Percentiles rank a stretch among this genome's conserved stretches.
phyloP scores from a whole-genome alignment of 1,140 invertebrate genomes.

The Danaus plexippus region DNA sequence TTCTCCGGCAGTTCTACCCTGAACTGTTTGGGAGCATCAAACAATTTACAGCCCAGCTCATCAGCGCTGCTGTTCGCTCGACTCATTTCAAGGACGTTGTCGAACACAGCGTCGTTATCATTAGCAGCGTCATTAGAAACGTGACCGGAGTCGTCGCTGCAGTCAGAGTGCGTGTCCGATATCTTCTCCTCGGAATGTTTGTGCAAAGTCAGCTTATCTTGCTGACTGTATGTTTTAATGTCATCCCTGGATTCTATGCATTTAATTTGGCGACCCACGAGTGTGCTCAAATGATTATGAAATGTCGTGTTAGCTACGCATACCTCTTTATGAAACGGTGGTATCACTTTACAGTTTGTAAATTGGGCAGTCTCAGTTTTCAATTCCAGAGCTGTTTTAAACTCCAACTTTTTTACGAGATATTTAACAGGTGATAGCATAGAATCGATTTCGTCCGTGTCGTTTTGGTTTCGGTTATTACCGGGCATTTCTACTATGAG shows the following conservation, averaged over 20 bases:
- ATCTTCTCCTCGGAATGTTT: slow-evolving; percentile 65
- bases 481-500: slow-evolving; percentile 34
- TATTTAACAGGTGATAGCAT: slow-evolving; percentile 64
- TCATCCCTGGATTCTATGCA: slow-evolving; percentile 60
- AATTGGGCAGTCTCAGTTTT: slow-evolving; percentile 55
- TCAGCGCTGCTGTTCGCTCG: slow-evolving; percentile 29
- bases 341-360: slow-evolving; percentile 63
- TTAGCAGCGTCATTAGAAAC: slow-evolving; percentile 79
- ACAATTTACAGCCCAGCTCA: slow-evolving; percentile 53
- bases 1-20: slow-evolving; percentile 47
- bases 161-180: slow-evolving; percentile 70
- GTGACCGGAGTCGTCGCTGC: slow-evolving; percentile 84
- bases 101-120: slow-evolving; percentile 51
- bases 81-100: slow-evolving; percentile 49
- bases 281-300: slow-evolving; percentile 65
- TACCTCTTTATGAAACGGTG: slow-evolving; percentile 57
- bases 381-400: slow-evolving; percentile 57
- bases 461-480: slow-evolving; percentile 47
- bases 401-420: slow-evolving; percentile 67
- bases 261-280: slow-evolving; percentile 63
- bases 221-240: slow-evolving; percentile 44
- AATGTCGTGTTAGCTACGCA: slow-evolving; percentile 65
- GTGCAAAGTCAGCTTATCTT: slow-evolving; percentile 45
- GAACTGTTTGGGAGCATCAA: slow-evolving; percentile 50
- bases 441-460: slow-evolving; percentile 46